Evolutionary conservation across 1,140 invertebrate species (phyloP).

Genomic region (Bombus ignitus): DNA sequence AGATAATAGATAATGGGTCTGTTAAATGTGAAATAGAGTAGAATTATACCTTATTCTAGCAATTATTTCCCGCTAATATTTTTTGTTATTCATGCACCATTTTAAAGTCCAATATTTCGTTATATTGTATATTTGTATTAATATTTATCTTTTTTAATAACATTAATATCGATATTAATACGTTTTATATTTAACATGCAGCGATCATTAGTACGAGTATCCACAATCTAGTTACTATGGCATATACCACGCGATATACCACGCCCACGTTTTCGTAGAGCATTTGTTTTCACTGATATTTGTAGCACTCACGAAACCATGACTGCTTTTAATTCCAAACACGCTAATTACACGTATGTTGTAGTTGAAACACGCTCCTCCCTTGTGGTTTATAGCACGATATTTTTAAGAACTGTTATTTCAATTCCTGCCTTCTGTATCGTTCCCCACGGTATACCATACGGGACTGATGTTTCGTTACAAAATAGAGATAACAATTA

Average conservation of each 20-base stretch:
- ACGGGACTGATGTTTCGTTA: conserved; percentile 14
- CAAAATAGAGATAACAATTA: conserved; percentile 45
- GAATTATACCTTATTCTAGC: neutral
- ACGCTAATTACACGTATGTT: too few relatives aligned
- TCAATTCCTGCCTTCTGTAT: neutral
- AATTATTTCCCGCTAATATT: neutral
- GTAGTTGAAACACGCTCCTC: neutral
- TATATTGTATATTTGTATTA: too few relatives aligned
- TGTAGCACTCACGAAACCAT: neutral
- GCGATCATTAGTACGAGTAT: too few relatives aligned
- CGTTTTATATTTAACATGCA: too few relatives aligned
- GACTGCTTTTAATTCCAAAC: neutral
- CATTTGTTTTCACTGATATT: too few relatives aligned
- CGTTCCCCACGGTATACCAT: neutral
- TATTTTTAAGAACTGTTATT: conserved; percentile 8
- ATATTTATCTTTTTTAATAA: too few relatives aligned
- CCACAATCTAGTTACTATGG: too few relatives aligned
- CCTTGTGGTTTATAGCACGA: neutral
- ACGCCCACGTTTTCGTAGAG: too few relatives aligned
- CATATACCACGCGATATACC: too few relatives aligned
- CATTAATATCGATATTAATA: too few relatives aligned
- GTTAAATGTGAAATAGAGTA: neutral
- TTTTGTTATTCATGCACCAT: neutral
- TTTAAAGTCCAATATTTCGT: too few relatives aligned
- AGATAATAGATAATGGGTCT: too few relatives aligned